Base-by-base conservation (phyloP, 2,888 invertebrate species). In the Gymnoscelis rufifasciata region DNA sequence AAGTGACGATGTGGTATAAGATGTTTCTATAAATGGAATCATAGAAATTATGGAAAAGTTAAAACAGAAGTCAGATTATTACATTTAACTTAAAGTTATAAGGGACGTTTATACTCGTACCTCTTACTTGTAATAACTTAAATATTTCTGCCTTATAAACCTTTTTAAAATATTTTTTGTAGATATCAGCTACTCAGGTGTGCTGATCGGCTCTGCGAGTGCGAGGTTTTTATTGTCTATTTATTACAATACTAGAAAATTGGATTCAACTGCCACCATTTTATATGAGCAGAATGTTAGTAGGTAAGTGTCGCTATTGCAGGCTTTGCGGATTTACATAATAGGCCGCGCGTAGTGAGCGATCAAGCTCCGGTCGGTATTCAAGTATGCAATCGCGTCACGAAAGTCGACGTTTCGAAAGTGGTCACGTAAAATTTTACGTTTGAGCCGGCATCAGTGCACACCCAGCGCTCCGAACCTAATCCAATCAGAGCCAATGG, bases 371-470 rank as follows among this genome's bases (percentile, higher is more conserved):
- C 53, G 63, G 57, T 64, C 65, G 65, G 60, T 66, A 64, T 63
- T 68, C 65, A 70, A 76, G 75, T 77, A 72, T 76, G 78, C 78
- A 76, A 77, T 83, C 68, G 71, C 71, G 70, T 74, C 74, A 69
- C 73, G 74, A 73, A 78, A 80, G 75, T 71, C 75, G 72, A 73
- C 75, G 75, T 78, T 82, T 71, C 58, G 77, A 80, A 83, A 84
- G 84, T 82, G 83, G 87, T 86, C 84, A 84, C 83, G 86, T 87
- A 86, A 86, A 87, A 86, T 84, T 84, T 84, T 83, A 87, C 83
- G 82, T 86, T 83, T 81, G 78, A 80, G 73, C 76, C 73, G 66
- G 68, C 77, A 71, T 79, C 73, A 74, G 69, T 71, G 75, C 76
- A 73, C 59, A 74, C 76, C 75, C 76, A 77, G 76, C 81, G 79